Conservation (phyloP, 2,888 invertebrate genomes). For the Alsophila aescularia region DNA sequence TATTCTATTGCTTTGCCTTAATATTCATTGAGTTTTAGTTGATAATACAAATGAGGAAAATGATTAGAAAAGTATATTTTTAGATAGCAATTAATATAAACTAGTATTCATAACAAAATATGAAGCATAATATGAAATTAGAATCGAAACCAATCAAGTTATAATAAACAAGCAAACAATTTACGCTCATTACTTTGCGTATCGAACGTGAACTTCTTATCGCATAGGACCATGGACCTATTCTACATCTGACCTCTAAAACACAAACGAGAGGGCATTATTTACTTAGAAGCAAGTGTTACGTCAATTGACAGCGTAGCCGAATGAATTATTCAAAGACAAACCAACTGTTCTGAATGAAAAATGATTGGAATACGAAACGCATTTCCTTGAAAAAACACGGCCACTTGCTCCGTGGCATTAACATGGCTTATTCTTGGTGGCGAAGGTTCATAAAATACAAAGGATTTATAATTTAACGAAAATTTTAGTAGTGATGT, state of each 20-base stretch:
- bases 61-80: too few relatives aligned
- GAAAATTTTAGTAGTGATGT: conserved; percentile 7
- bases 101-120: too few relatives aligned
- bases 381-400: conserved; percentile 47
- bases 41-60: too few relatives aligned
- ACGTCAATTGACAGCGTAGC: conserved; percentile 46
- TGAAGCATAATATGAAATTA: not conserved
- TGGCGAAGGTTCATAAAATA: not conserved
- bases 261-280: conserved; percentile 25
- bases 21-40: too few relatives aligned
- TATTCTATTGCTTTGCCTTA: too few relatives aligned
- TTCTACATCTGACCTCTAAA: conserved; percentile 40
- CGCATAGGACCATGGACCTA: conserved; percentile 4
- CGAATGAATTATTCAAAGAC: conserved; percentile 61
- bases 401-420: conserved; percentile 19
- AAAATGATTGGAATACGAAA: conserved; percentile 55
- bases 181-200: not conserved
- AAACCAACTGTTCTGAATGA: conserved; percentile 47
- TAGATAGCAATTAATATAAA: too few relatives aligned
- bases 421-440: conserved; percentile 11
- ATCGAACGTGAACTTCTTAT: not conserved
- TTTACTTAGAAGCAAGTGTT: conserved; percentile 43
- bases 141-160: too few relatives aligned
- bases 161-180: too few relatives aligned
- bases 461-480: conserved; percentile 3